Evolutionary conservation across 2,113 vertebrate species (phyloP).

Genomic region (Platichthys stellatus): DNA sequence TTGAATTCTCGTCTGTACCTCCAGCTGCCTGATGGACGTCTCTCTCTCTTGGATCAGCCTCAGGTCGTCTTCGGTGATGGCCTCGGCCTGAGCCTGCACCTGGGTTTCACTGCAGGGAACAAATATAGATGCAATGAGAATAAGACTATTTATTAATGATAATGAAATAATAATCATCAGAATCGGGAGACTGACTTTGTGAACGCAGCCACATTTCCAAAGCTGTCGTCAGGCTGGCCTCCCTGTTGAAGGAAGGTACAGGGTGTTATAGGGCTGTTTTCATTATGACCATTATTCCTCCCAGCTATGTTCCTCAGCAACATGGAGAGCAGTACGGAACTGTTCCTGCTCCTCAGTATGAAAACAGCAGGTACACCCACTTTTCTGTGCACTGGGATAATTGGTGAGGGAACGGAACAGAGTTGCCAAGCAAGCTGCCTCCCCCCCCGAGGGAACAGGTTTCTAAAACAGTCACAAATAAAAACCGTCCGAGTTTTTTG

Average conservation of each 20-base stretch:
- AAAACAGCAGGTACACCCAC: constrained; percentile 6
- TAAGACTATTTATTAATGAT: no score
- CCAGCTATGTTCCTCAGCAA: neutral
- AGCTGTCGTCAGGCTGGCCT: constrained; percentile 86
- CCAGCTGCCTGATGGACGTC: constrained; percentile 90
- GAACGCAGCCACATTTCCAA: constrained; percentile 84
- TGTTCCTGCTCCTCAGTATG: constrained; percentile 27
- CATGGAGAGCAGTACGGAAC: constrained; percentile 7
- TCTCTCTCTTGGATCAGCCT: constrained; percentile 94
- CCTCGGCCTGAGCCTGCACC: constrained; percentile 87
- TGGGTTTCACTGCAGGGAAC: constrained; percentile 72
- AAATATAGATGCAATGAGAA: constrained; percentile 9
- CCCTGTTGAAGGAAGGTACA: constrained; percentile 76
- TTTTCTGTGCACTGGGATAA: constrained; percentile 45
- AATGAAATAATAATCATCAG: neutral
- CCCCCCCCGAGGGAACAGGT: neutral
- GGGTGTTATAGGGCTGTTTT: neutral
- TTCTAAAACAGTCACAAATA: constrained; percentile 13
- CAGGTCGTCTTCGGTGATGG: constrained; percentile 94
- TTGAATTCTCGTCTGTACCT: constrained; percentile 78
- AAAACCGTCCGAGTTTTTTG: neutral
- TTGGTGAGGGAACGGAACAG: constrained; percentile 3
- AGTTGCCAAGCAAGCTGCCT: constrained; percentile 22
- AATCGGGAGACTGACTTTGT: constrained; percentile 80
- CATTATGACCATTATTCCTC: neutral